Base-by-base conservation (phyloP, 92 coral and sea anemone genomes). In the Paragorgia papillata region DNA sequence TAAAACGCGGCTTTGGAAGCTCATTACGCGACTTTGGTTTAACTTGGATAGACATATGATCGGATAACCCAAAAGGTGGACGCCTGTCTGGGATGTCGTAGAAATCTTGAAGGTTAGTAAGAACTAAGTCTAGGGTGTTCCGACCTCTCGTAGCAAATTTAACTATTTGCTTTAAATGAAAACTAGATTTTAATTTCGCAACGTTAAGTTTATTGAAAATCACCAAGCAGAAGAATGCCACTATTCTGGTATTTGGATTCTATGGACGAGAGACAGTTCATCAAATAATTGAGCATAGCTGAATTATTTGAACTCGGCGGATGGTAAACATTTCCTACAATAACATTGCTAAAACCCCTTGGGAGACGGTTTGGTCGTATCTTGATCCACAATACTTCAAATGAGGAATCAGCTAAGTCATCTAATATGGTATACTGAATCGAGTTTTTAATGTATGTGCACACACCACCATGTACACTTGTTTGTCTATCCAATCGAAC, bases 311-410 rank as follows among this genome's bases (percentile, higher is more conserved):
- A 62, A 32, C 26, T 79, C 3, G 83, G 83, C 32, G 75, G 54
- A 51, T 63, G 74, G 30, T 77, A 63, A 41, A 77, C 60, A 43
- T 74, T 77, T 46, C 82, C 82, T 43, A 76, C 39, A 62, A 76
- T 54, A 51, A 76, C 29, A 29, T 48, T 68, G 34, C 62, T 76
- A 68, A 76, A 43, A 40, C 82, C 58, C 46, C 73, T 76, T 53
- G 82, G 82, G 40, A 76, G 43, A 40, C 82, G 57, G 40, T 58
- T 76, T 53, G 82, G 82, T 27, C 62, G 75, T 51, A 78, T 48
- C 46, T 78, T 78, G 62, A 78, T 69, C 82, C 82, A 78, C 46
- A 75, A 65, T 30, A 78, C 82, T 56, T 79, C 75, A 57, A 79
- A 51, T 39, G 26, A 63, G 50, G 43, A 54, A 46, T 62, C 63